A percentile compares a stretch with the other conserved stretches of the same genome.
These are phyloP conservation scores for Cantharis nigra DNA, from an alignment of 2,888 invertebrate species.

Conservation along the genomic window DNA sequence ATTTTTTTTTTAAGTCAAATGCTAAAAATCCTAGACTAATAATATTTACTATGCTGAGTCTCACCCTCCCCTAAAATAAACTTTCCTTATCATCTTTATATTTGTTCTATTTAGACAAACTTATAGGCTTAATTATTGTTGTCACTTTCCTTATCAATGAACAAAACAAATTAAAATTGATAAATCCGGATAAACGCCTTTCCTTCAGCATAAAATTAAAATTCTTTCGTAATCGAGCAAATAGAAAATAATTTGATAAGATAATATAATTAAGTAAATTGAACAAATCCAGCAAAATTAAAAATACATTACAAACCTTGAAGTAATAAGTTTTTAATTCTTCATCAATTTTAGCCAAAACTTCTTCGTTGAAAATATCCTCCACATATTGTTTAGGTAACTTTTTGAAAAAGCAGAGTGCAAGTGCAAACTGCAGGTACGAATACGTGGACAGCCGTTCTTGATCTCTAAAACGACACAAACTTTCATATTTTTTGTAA, in stretches of 20 bases:
- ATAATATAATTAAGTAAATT: background rate
- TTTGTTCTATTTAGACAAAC: background rate
- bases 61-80: background rate
- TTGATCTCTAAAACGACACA: slow-evolving; percentile 57
- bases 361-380: slow-evolving; percentile 63
- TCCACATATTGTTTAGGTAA: slow-evolving; percentile 59
- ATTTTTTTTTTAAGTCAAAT: no score
- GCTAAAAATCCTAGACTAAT: no score
- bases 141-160: background rate
- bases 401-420: slow-evolving; percentile 60
- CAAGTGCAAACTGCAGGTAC: slow-evolving; percentile 59
- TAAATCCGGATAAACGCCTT: background rate
- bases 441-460: slow-evolving; percentile 59
- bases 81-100: background rate
- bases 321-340: slow-evolving; percentile 62
- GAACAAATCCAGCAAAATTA: background rate
- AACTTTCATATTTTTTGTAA: background rate
- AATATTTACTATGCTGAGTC: background rate
- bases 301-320: slow-evolving; percentile 52
- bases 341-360: slow-evolving; percentile 63
- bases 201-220: background rate
- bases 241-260: background rate
- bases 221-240: background rate
- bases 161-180: background rate
- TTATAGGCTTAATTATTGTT: background rate